phyloP scores from a whole-genome alignment of 2,113 vertebrate species.

The Ciconia stormi region DNA sequence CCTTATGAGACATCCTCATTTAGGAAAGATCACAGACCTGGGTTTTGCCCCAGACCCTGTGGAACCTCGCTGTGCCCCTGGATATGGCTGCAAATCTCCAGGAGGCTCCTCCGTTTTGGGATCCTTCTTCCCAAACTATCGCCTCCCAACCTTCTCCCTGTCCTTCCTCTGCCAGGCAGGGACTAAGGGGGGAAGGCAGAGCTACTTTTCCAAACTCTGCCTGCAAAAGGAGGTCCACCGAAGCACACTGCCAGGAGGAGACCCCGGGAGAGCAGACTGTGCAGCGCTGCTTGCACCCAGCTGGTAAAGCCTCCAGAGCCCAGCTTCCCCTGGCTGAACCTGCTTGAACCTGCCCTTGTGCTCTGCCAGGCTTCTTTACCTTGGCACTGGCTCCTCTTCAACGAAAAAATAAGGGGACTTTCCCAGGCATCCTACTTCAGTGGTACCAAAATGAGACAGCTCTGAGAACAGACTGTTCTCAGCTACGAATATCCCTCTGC shows the following conservation, averaged over 20 bases:
- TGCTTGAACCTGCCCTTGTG: slow-evolving; percentile 32
- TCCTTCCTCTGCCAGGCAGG: neutral
- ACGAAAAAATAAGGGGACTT: slow-evolving; percentile 43
- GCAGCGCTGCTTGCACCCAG: neutral
- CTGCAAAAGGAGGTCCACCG: neutral
- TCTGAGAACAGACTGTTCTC: neutral
- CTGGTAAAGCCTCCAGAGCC: neutral
- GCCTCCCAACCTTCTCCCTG: neutral
- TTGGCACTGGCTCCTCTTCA: slow-evolving; percentile 1
- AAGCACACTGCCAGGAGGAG: neutral
- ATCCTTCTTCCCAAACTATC: neutral
- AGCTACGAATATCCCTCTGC: neutral
- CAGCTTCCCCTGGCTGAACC: neutral
- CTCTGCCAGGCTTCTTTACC: slow-evolving; percentile 22
- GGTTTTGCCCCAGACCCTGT: slow-evolving; percentile 16
- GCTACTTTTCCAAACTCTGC: neutral
- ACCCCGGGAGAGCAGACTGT: neutral
- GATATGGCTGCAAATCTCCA: neutral
- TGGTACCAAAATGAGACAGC: neutral
- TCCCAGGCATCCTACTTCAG: slow-evolving; percentile 23
- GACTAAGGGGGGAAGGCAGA: neutral
- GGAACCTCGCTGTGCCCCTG: neutral
- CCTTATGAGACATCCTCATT: neutral
- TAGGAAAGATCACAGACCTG: slow-evolving; percentile 49
- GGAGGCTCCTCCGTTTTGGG: neutral